A percentile compares a stretch with the other conserved stretches of the same genome.
These are phyloP conservation scores for Pseudolycoriella hygida DNA, from an alignment of 2,888 invertebrate species.

Conservation along the genomic window DNA sequence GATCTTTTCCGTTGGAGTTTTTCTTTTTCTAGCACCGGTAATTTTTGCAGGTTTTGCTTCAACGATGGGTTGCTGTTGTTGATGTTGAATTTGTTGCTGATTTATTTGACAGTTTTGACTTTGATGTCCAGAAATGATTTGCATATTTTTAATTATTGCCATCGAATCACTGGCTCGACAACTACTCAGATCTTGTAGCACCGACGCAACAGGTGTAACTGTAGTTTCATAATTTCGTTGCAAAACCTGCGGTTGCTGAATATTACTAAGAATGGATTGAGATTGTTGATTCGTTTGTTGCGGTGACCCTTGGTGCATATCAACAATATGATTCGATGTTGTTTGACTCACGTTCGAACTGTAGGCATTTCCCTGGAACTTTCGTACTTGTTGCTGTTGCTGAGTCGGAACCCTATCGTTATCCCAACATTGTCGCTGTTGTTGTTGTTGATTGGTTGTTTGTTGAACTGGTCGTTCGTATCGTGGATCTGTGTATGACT, in stretches of 20 bases:
- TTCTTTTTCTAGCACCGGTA: neutral
- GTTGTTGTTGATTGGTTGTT: slow-evolving; percentile 7
- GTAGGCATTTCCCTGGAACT: neutral
- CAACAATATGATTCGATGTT: neutral
- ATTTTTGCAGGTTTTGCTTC: neutral
- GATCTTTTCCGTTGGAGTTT: neutral
- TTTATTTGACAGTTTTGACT: slow-evolving; percentile 29
- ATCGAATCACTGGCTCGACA: slow-evolving; percentile 59
- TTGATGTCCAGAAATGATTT: slow-evolving; percentile 45
- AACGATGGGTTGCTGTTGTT: slow-evolving; percentile 17
- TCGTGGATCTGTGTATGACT: slow-evolving; percentile 11
- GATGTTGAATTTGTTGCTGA: slow-evolving; percentile 20
- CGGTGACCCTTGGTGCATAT: slow-evolving; percentile 4
- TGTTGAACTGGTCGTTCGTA: slow-evolving; percentile 22
- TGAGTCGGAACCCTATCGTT: neutral
- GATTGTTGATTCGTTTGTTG: neutral
- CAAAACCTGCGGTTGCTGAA: neutral
- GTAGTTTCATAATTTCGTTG: slow-evolving; percentile 1
- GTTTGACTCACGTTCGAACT: slow-evolving; percentile 1
- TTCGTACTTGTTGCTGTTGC: slow-evolving; percentile 1
- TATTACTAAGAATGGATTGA: neutral
- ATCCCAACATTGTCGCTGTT: slow-evolving; percentile 2
- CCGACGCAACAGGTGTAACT: slow-evolving; percentile 17
- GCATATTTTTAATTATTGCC: slow-evolving; percentile 32
- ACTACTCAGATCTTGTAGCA: slow-evolving; percentile 46